Base-by-base conservation (phyloP, 2,888 invertebrate genomes). In the Heliconius ethilla region DNA sequence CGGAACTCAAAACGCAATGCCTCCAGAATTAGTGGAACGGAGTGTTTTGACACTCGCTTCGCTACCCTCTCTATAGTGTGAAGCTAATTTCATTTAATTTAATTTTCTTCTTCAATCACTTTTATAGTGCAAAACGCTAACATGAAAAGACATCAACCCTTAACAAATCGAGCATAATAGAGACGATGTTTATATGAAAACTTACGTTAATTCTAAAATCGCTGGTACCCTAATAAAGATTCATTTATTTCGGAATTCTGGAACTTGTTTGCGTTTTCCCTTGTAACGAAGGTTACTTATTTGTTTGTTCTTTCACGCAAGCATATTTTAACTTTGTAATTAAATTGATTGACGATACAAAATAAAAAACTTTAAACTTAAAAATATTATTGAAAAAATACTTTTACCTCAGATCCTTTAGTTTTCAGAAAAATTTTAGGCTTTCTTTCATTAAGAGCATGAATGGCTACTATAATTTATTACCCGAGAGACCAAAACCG, bases 161-260 rank as follows among this genome's bases (percentile, higher is more conserved):
- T 33, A 72, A n/a, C 70, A 72, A 37, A 72, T 59, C n/a, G 11
- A 59, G 15, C n/a, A 59, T 33, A 72, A 59, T 33, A 72, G 33
- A 59, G 29, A 59, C 72, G 25, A 55, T 72, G 72, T 72, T 55
- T 33, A 72, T 72, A 22, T n/a, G 55, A 59, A 55, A 72, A 55
- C 70, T 70, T 33, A 70, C 22, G 55, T 55, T 55, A 70, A 72
- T 33, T 59, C 55, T 33, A 59, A 72, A 72, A 72, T 55, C 33
- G n/a, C 59, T n/a, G 1, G 33, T 13, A 72, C 55, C 55, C 72
- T 72, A 33, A 72, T 72, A 72, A 72, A 72, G 72, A 72, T 72
- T 55, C n/a, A 33, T 59, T 59, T n/a, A 72, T 55, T n/a, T 59
- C 55, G 33, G 13, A 55, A 70, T 25, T 45, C 33, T 27, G 51